These are phyloP conservation scores for Ceriagrion tenellum DNA, from an alignment of 2,888 invertebrate species.

Conservation along the genomic window DNA sequence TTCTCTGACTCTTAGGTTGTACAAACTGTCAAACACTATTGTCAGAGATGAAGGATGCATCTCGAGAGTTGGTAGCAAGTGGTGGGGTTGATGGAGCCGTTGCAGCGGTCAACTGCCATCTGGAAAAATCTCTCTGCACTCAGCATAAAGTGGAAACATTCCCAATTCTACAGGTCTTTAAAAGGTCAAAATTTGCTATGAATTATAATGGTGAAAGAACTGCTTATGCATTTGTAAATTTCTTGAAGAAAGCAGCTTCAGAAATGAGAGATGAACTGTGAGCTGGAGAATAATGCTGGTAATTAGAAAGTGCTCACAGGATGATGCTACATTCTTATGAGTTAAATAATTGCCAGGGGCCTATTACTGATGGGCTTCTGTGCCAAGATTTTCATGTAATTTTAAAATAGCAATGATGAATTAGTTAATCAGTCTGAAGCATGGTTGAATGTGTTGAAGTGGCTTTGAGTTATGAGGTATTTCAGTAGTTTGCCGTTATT, in stretches of 20 bases:
- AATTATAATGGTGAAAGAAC: slow-evolving; percentile 82
- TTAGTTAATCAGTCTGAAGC: not conserved
- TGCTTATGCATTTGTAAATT: slow-evolving; percentile 80
- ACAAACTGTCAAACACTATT: slow-evolving; percentile 86
- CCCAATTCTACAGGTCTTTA: slow-evolving; percentile 85
- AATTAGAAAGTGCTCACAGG: not conserved
- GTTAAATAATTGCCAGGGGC: not conserved
- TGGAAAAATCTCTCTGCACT: slow-evolving; percentile 81
- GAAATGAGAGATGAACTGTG: slow-evolving; percentile 72
- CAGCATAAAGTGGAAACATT: slow-evolving; percentile 83
- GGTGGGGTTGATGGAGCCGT: slow-evolving; percentile 77
- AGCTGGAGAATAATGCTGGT: slow-evolving; percentile 1
- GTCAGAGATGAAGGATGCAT: slow-evolving; percentile 83
- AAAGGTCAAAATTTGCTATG: slow-evolving; percentile 79
- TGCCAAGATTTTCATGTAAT: not conserved
- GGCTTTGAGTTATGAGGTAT: not conserved
- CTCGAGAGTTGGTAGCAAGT: slow-evolving; percentile 78
- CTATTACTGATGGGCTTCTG: not conserved
- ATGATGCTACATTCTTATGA: not conserved
- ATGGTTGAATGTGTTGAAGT: not conserved
- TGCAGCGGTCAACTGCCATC: slow-evolving; percentile 85
- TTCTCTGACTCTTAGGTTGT: slow-evolving; percentile 81
- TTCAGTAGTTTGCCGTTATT: not conserved
- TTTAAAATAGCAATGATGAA: not conserved
- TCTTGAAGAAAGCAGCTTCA: slow-evolving; percentile 76